Evolutionary conservation across 2,113 vertebrate genomes (phyloP), one percentile per base, ranked within the genome.

Genomic region (Dissostichus mawsoni): DNA sequence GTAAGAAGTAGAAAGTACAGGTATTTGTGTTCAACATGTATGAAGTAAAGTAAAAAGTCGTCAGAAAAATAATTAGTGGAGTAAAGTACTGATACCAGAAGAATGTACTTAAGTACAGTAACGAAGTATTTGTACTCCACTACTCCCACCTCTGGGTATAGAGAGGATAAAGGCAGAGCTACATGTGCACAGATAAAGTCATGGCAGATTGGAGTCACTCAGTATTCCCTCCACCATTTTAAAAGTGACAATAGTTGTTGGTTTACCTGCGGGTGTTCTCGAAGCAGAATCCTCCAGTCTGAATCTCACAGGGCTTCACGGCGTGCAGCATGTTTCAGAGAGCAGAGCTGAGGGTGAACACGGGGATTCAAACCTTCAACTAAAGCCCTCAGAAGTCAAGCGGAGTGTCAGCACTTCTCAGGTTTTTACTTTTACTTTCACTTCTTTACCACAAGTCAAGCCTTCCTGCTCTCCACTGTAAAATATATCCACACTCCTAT

Each of bases 231-330:
- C 16, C 11, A 36, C 18, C 17, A 47, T 12, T 29, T 17, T n/a
- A 7, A 25, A 3, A 2, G 13, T 3, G 36, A 8, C 8, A 14
- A 0, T 0, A 50, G 9, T 1, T 36, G 33, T 4, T 48, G 51
- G 4, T 67, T 91, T 81, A 94, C 95, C 95, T 94, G 86, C 89
- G 93, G 9, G 88, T 84, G 89, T 95, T 95, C 11, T 95, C 93
- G 33, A 95, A 95, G 76, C 81, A 89, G 83, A 95, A 95, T 0
- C 94, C 94, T 83, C 80, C 87, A 3, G 16, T 17, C 20, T 65
- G 72, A 8, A 14, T 44, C 11, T 86, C 64, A 11, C 8, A 55
- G 74, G 80, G 48, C 20, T 81, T 86, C 41, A 85, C 20, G 23
- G 53, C 82, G 76, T 85, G 87, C 0, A 92, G 55, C 94, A 95